Conservation (phyloP, 2,797 vertebrate genomes). For the Gallinago solitaria region DNA sequence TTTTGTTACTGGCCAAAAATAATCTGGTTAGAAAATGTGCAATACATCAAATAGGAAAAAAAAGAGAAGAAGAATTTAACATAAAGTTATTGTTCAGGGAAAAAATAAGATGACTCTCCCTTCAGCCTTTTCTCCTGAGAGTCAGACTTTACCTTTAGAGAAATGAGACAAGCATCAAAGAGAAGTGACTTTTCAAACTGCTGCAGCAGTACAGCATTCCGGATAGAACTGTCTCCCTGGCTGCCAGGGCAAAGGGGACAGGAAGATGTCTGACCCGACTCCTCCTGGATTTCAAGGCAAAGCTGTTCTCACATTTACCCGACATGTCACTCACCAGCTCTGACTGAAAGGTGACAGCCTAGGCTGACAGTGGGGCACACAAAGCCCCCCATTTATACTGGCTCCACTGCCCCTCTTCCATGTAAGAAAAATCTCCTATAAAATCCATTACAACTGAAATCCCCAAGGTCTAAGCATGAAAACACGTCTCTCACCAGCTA, state of each 20-base stretch:
- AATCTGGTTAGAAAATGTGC: constrained; percentile 61
- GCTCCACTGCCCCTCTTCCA: neutral
- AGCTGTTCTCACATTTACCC: neutral
- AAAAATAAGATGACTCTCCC: neutral
- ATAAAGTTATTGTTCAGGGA: neutral
- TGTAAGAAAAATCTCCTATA: neutral
- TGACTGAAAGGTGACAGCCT: neutral
- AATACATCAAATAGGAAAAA: constrained; percentile 52
- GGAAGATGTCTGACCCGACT: neutral
- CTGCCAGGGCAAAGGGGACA: rapidly evolving
- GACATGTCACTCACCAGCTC: neutral
- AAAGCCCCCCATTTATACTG: neutral
- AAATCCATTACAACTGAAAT: neutral
- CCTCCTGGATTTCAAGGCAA: neutral
- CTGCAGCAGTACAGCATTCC: neutral
- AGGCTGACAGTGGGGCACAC: neutral
- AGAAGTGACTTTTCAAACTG: neutral
- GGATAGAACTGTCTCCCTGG: neutral
- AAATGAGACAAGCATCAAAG: neutral
- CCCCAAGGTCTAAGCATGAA: neutral
- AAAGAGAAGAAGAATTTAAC: neutral
- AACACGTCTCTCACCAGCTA: neutral
- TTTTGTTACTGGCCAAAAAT: constrained; percentile 69
- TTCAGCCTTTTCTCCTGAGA: neutral
- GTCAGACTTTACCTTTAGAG: neutral